phyloP scores from a whole-genome alignment of 2,888 invertebrate species.

The Thecocarcelia acutangulata region DNA sequence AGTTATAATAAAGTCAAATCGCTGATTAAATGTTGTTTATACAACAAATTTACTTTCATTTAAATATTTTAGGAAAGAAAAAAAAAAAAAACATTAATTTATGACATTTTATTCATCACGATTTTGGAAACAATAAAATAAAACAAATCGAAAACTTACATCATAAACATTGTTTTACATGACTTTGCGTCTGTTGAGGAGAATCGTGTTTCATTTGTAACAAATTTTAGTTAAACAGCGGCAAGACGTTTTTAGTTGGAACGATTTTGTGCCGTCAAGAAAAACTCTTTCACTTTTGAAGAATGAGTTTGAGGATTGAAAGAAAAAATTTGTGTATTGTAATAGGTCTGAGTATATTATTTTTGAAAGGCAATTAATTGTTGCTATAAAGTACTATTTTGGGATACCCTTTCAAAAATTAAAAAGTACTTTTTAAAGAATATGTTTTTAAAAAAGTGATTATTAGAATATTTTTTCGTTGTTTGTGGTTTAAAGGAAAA shows the following conservation, averaged over 20 bases:
- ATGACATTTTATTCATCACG: conserved; percentile 50
- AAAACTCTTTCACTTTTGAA: no score
- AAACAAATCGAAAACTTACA: conserved; percentile 21
- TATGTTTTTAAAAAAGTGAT: no score
- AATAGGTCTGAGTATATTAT: no score
- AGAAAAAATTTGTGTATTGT: no score
- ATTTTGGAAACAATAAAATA: conserved; percentile 4
- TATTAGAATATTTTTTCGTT: no score
- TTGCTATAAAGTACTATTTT: no score
- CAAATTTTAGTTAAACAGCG: conserved; percentile 41
- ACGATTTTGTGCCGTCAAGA: no score
- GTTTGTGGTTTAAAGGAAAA: no score
- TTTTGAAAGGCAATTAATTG: background rate
- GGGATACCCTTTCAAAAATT: no score
- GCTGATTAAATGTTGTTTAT: conserved; percentile 8
- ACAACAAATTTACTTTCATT: conserved; percentile 51
- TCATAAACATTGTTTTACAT: conserved; percentile 44
- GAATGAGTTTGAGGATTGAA: no score
- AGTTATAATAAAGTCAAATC: background rate
- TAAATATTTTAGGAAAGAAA: conserved; percentile 14
- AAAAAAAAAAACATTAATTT: conserved; percentile 22
- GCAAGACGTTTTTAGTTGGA: no score
- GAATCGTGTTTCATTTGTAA: conserved; percentile 60
- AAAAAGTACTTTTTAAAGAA: no score
- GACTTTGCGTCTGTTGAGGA: background rate